phyloP scores from a whole-genome alignment of 2,113 vertebrate species.

The Paracanthobrama guichenoti region DNA sequence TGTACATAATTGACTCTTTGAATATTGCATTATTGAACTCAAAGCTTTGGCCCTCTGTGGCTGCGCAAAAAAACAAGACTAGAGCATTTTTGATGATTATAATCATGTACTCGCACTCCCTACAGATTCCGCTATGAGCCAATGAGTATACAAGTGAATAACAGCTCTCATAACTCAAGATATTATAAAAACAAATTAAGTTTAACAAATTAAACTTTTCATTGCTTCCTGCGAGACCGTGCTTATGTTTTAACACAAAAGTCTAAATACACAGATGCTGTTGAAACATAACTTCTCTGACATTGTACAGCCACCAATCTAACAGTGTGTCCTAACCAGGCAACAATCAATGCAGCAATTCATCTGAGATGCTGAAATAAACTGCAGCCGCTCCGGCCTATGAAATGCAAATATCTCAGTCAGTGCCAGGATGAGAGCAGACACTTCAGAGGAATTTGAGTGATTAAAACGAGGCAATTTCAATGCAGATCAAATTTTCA shows the following conservation, averaged over 20 bases:
- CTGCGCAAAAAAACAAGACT: neutral
- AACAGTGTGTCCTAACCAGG: neutral
- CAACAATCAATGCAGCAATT: neutral
- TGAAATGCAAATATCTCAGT: too few species aligned
- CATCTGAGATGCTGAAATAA: neutral
- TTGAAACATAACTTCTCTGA: neutral
- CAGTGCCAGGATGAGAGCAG: too few species aligned
- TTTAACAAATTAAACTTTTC: neutral
- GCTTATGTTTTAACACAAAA: neutral
- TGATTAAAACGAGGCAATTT: too few species aligned
- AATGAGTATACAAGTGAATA: slow-evolving; percentile 11
- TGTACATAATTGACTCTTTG: slow-evolving; percentile 5
- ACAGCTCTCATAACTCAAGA: slow-evolving; percentile 35
- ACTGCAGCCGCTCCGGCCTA: neutral
- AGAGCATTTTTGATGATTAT: slow-evolving; percentile 11
- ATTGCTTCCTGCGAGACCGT: neutral
- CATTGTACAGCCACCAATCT: neutral
- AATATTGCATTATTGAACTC: neutral
- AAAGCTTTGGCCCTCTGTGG: neutral
- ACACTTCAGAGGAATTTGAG: too few species aligned
- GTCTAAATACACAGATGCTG: neutral
- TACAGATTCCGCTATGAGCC: slow-evolving; percentile 15
- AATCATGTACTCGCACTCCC: slow-evolving; percentile 6
- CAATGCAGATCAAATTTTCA: too few species aligned
- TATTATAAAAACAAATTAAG: slow-evolving; percentile 20